Conservation (phyloP, 2,888 invertebrate species). For the Ptychoptera albimana region DNA sequence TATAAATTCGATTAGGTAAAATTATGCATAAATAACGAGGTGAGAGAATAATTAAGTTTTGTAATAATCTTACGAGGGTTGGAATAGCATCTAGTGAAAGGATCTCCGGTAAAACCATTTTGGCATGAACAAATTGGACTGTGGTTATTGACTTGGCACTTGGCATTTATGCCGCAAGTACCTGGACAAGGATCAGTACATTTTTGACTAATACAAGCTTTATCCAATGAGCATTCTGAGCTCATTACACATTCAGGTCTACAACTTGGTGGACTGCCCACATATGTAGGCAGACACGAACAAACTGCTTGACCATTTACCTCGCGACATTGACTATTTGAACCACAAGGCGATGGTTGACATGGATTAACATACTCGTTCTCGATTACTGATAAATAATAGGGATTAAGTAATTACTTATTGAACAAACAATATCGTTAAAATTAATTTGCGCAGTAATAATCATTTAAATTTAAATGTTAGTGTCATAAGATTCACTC, state of each 20-base stretch:
- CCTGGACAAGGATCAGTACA: conserved; percentile 48
- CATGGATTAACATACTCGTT: conserved; percentile 37
- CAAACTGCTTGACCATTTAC: conserved; percentile 43
- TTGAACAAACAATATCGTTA: too few species aligned
- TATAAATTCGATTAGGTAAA: neutral
- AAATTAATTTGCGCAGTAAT: too few species aligned
- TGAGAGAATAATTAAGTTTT: neutral
- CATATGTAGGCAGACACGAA: conserved; percentile 40
- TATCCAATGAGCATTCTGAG: conserved; percentile 41
- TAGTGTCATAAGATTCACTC: too few species aligned
- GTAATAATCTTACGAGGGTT: conserved; percentile 28
- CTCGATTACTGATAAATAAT: conserved; percentile 18
- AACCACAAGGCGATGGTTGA: conserved; percentile 47
- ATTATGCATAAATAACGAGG: neutral
- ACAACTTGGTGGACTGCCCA: conserved; percentile 47
- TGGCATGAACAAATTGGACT: conserved; percentile 61
- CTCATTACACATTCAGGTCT: conserved; percentile 49
- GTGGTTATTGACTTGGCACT: conserved; percentile 58
- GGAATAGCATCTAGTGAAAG: conserved; percentile 46
- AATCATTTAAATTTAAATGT: too few species aligned
- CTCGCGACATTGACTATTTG: conserved; percentile 45
- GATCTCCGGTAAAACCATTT: conserved; percentile 53
- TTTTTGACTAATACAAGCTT: conserved; percentile 46
- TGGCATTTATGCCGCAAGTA: conserved; percentile 44
- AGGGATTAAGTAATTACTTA: neutral